Evolutionary conservation across 1,140 invertebrate species (phyloP).

Genomic region (Drosophila persimilis): DNA sequence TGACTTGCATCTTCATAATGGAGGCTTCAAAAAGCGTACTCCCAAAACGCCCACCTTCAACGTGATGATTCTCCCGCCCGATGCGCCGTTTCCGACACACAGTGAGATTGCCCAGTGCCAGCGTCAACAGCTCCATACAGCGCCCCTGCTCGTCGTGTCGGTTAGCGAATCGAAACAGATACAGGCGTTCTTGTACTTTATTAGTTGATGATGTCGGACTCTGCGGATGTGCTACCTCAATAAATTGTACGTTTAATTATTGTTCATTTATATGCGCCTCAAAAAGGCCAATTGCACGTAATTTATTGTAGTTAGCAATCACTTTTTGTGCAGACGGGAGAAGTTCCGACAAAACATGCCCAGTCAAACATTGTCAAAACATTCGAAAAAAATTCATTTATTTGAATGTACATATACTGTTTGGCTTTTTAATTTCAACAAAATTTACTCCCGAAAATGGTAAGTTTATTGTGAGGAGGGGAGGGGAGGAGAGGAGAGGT

Average conservation of each 20-base stretch:
- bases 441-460: conserved; percentile 26
- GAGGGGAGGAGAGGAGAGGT: too few species aligned
- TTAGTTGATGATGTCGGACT: conserved; percentile 52
- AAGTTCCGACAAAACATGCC: background rate
- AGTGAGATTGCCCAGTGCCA: conserved; percentile 53
- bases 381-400: conserved; percentile 1
- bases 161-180: conserved; percentile 81
- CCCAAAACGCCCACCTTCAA: conserved; percentile 63
- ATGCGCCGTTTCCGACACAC: conserved; percentile 62
- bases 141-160: conserved; percentile 66
- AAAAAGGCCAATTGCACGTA: background rate
- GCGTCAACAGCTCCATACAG: conserved; percentile 29
- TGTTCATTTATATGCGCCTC: conserved; percentile 7
- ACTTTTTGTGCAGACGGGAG: background rate
- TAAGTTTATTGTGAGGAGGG: conserved; percentile 1
- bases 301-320: conserved; percentile 14
- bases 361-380: conserved; percentile 22
- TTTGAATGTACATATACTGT: background rate
- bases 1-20: conserved; percentile 73
- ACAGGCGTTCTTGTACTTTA: conserved; percentile 79
- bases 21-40: conserved; percentile 65
- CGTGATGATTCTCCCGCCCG: conserved; percentile 51
- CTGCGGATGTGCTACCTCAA: conserved; percentile 20
- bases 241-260: conserved; percentile 40
- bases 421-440: background rate